Conservation (phyloP, 2,113 vertebrate genomes). For the Picathartes gymnocephalus region DNA sequence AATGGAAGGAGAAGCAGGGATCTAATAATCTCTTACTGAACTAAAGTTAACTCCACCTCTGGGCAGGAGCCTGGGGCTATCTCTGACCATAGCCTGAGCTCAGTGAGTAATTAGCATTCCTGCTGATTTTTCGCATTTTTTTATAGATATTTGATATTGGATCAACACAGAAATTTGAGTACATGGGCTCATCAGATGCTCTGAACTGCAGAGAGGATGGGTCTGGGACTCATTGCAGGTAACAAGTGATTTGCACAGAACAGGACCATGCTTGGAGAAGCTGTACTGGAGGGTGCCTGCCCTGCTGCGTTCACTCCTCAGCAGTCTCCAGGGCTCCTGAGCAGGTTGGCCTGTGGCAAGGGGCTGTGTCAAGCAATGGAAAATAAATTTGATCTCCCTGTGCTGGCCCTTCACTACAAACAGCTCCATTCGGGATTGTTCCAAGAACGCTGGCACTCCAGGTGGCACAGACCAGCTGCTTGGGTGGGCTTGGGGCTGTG, state of each 20-base stretch:
- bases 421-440: rapidly evolving
- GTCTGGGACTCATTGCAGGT: not conserved
- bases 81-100: not conserved
- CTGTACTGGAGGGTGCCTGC: not conserved
- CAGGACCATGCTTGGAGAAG: not conserved
- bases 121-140: not conserved
- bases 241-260: not conserved
- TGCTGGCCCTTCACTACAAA: not conserved
- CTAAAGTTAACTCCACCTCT: not conserved
- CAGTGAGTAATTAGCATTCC: not conserved
- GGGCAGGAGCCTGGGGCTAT: not conserved
- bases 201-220: not conserved
- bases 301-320: rapidly evolving
- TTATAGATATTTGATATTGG: not conserved
- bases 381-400: not conserved
- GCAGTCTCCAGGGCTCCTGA: not conserved
- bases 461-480: not conserved
- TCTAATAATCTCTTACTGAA: not conserved
- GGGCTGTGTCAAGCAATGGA: not conserved
- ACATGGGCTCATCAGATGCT: not conserved
- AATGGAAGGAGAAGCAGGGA: not conserved
- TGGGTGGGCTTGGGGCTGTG: rapidly evolving
- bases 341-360: not conserved
- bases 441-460: rapidly evolving
- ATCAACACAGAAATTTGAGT: not conserved